Evolutionary conservation across 2,797 vertebrate genomes (phyloP).

Genomic region (Cynodonichthys magdalenae): DNA sequence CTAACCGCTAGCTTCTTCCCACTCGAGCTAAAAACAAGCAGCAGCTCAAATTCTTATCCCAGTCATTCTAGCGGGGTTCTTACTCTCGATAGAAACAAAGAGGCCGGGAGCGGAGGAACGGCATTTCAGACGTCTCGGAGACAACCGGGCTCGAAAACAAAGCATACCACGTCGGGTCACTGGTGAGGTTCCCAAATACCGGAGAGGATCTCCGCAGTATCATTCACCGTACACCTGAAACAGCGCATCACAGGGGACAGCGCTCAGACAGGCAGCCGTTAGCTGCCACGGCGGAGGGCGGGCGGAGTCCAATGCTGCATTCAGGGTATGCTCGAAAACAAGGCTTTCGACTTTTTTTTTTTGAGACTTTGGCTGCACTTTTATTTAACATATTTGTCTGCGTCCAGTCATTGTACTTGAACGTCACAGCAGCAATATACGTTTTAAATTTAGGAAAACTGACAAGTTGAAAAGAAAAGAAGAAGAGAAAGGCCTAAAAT

Average conservation of each 20-base stretch:
- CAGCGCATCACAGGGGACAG: constrained; percentile 22
- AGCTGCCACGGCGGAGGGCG: constrained; percentile 55
- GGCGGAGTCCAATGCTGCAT: constrained; percentile 56
- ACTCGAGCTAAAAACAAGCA: constrained; percentile 41
- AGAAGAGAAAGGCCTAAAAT: too few relatives aligned
- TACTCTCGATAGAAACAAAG: constrained; percentile 17
- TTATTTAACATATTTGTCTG: too few relatives aligned
- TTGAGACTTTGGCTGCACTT: not conserved
- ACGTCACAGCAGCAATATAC: too few relatives aligned
- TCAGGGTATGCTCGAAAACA: constrained; percentile 14
- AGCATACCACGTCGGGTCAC: constrained; percentile 37
- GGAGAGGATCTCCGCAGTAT: constrained; percentile 41
- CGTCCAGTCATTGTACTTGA: too few relatives aligned
- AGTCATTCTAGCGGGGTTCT: constrained; percentile 53
- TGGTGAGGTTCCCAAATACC: constrained; percentile 12
- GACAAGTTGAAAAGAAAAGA: too few relatives aligned
- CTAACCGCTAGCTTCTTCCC: constrained; percentile 47
- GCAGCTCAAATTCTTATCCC: constrained; percentile 51
- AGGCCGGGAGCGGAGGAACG: not conserved
- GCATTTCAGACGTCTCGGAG: constrained; percentile 34
- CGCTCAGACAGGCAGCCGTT: constrained; percentile 19
- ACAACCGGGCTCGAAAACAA: constrained; percentile 23
- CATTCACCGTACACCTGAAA: constrained; percentile 77
- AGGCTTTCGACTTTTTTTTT: too few relatives aligned
- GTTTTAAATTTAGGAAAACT: not conserved